Conservation (phyloP, 1,140 invertebrate genomes). For the Eurosta solidaginis region DNA sequence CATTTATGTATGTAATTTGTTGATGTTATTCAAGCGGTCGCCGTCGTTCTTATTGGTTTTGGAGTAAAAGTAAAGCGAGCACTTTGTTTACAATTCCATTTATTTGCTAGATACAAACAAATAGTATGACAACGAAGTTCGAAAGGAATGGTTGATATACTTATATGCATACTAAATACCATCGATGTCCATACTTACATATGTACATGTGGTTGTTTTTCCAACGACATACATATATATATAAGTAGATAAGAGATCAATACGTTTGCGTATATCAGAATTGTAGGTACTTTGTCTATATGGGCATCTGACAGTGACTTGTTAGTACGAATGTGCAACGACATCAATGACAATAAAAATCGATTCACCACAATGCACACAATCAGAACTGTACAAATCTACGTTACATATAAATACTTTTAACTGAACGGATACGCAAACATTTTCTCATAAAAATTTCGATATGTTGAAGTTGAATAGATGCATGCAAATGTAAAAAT, state of each 20-base stretch:
- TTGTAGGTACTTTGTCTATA: not conserved
- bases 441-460: not conserved
- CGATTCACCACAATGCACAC: not conserved
- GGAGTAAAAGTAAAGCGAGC: not conserved
- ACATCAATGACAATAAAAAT: constrained; percentile 5
- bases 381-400: not conserved
- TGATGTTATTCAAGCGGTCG: not conserved
- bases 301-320: not conserved
- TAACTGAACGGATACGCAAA: not conserved
- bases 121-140: not conserved
- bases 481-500: not conserved
- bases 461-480: not conserved
- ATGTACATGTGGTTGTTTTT: not conserved
- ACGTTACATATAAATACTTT: not conserved
- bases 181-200: not conserved
- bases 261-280: not conserved
- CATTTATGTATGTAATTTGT: not conserved
- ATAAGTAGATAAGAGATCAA: not conserved
- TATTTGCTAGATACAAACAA: constrained; percentile 19
- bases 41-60: not conserved
- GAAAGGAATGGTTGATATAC: not conserved
- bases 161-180: not conserved
- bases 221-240: not conserved
- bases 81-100: constrained; percentile 14
- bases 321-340: not conserved